Evolutionary conservation across 1,140 invertebrate species (phyloP).

Genomic region (Orchestia grillus): DNA sequence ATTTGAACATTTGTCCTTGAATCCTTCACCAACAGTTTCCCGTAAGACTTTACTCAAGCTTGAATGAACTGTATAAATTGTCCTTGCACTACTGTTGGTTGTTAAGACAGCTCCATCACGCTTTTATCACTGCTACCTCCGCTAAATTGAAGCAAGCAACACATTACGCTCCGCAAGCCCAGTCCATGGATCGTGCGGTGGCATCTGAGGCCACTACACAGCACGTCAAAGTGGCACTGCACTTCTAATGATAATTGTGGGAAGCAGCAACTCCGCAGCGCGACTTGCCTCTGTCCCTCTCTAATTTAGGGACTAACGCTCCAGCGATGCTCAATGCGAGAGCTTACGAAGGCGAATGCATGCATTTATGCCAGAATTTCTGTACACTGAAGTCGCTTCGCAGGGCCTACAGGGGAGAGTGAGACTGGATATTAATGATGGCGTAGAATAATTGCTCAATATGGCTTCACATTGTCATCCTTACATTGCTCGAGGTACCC

Average conservation of each 20-base stretch:
- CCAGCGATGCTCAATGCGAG: background rate
- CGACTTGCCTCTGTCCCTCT: background rate
- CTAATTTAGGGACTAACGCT: constrained; percentile 7
- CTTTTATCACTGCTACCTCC: no score
- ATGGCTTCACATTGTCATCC: background rate
- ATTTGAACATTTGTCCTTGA: no score
- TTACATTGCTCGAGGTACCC: background rate
- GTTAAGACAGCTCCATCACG: no score
- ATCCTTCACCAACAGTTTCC: no score
- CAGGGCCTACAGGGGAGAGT: background rate
- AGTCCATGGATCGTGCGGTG: background rate
- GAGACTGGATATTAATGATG: background rate
- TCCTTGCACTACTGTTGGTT: no score
- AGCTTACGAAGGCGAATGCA: background rate
- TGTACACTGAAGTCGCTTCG: background rate
- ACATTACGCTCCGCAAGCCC: background rate
- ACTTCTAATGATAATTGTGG: constrained; percentile 1
- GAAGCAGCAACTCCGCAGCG: background rate
- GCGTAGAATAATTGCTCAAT: background rate
- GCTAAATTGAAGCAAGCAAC: background rate
- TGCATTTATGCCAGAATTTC: constrained; percentile 8
- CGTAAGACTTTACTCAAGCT: no score
- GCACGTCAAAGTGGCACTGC: background rate
- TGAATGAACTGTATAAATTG: no score
- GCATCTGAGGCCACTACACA: background rate